A percentile compares a stretch with the other conserved stretches of the same genome.
These are phyloP conservation scores for Aurelia coerulea DNA, from an alignment of 30 jellyfish, hydroid and myxozoan species.

Conservation along the genomic window DNA sequence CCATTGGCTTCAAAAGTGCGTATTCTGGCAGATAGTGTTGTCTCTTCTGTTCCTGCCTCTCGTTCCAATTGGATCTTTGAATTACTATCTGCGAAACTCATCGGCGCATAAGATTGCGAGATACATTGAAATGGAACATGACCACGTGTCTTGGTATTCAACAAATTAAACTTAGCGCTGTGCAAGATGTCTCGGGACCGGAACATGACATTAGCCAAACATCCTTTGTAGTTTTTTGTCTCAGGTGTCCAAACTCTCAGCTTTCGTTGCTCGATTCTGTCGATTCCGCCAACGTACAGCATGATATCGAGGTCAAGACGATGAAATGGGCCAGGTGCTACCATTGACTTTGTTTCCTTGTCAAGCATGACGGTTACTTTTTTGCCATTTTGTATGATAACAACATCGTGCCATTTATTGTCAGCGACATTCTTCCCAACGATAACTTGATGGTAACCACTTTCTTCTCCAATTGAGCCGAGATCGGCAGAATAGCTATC, in stretches of 20 bases:
- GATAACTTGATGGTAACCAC: conserved; percentile 83
- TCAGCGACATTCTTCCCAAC: conserved; percentile 84
- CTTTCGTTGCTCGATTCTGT: conserved; percentile 50
- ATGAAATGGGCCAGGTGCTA: conserved; percentile 68
- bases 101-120: conserved; percentile 42
- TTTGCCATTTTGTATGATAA: conserved; percentile 61
- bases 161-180: conserved; percentile 73
- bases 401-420: conserved; percentile 90
- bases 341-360: conserved; percentile 55
- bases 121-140: conserved; percentile 63
- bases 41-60: conserved; percentile 32
- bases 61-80: conserved; percentile 57
- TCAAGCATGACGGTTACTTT: conserved; percentile 74
- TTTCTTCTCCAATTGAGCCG: conserved; percentile 78
- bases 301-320: conserved; percentile 79
- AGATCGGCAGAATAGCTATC: conserved; percentile 93
- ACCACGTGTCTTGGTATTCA: conserved; percentile 58
- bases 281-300: conserved; percentile 86
- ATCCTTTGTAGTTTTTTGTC: conserved; percentile 79
- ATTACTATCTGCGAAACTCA: conserved; percentile 60
- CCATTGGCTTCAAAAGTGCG: conserved; percentile 95
- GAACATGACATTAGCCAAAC: conserved; percentile 81
- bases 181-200: conserved; percentile 76
- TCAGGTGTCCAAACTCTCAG: conserved; percentile 58
- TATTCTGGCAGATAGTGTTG: conserved; percentile 46